These are phyloP conservation scores for Cyanistes caeruleus DNA, from an alignment of 2,113 vertebrate species.

Conservation along the genomic window DNA sequence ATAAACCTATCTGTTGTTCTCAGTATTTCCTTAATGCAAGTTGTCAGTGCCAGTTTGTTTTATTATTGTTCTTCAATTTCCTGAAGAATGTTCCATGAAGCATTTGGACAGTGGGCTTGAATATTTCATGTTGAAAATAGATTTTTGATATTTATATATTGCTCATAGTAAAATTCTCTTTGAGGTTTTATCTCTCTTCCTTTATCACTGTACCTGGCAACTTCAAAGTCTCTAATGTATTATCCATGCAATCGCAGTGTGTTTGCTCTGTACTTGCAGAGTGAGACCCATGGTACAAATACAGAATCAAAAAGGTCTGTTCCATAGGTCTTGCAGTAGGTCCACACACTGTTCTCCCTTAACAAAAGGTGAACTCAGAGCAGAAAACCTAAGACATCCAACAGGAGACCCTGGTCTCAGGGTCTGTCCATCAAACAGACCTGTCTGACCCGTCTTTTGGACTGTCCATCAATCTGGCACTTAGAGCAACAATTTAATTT, in stretches of 20 bases:
- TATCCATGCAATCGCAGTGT: not conserved
- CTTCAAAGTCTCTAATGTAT: slow-evolving; percentile 45
- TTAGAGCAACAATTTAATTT: not conserved
- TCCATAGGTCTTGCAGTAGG: not conserved
- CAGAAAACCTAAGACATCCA: not conserved
- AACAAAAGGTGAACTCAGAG: not conserved
- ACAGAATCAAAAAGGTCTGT: not conserved
- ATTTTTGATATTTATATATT: slow-evolving; percentile 19
- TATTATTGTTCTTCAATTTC: not conserved
- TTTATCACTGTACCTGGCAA: slow-evolving; percentile 8
- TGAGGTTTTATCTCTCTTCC: slow-evolving; percentile 11
- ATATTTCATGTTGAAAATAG: slow-evolving; percentile 5
- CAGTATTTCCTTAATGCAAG: not conserved
- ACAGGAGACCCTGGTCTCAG: not conserved
- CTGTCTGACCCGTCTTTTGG: not conserved
- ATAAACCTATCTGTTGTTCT: not conserved
- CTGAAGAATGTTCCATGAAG: not conserved
- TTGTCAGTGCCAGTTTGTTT: not conserved
- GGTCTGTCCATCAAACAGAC: not conserved
- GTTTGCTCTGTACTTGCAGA: not conserved
- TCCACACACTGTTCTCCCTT: not conserved
- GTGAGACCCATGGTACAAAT: not conserved
- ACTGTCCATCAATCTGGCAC: not conserved
- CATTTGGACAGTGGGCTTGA: not conserved
- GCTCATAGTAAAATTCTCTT: slow-evolving; percentile 31